Evolutionary conservation across 2,113 vertebrate genomes (phyloP).

Genomic region (Esox niger): DNA sequence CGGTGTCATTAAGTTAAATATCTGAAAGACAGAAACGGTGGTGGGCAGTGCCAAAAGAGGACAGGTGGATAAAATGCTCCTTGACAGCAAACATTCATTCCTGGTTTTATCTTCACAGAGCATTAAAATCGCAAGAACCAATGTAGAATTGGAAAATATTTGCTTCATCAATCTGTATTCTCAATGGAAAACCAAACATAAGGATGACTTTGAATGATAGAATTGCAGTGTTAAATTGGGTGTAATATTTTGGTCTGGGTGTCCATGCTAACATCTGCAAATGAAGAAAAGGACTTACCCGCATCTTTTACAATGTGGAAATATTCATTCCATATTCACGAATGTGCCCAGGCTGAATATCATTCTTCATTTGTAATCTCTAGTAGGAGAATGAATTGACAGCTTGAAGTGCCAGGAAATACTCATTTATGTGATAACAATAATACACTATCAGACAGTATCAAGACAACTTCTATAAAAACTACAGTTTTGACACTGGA

Average conservation of each 20-base stretch:
- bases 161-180: background rate
- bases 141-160: conserved; percentile 11
- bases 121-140: conserved; percentile 12
- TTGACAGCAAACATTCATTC: conserved; percentile 30
- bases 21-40: background rate
- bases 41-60: background rate
- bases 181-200: conserved; percentile 13
- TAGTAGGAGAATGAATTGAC: too few relatives aligned
- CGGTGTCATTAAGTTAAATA: background rate
- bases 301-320: background rate
- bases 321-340: too few relatives aligned
- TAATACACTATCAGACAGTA: too few relatives aligned
- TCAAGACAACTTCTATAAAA: too few relatives aligned
- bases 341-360: too few relatives aligned
- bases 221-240: background rate
- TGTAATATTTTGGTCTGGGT: background rate
- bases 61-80: conserved; percentile 16
- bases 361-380: too few relatives aligned
- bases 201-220: background rate
- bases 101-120: conserved; percentile 17
- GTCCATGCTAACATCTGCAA: background rate
- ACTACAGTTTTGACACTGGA: too few relatives aligned
- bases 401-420: too few relatives aligned
- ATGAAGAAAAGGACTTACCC: background rate
- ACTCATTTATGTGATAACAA: too few relatives aligned